A percentile compares a stretch with the other conserved stretches of the same genome.
phyloP scores from a whole-genome alignment of 2,113 vertebrate species.

The Anser cygnoides region DNA sequence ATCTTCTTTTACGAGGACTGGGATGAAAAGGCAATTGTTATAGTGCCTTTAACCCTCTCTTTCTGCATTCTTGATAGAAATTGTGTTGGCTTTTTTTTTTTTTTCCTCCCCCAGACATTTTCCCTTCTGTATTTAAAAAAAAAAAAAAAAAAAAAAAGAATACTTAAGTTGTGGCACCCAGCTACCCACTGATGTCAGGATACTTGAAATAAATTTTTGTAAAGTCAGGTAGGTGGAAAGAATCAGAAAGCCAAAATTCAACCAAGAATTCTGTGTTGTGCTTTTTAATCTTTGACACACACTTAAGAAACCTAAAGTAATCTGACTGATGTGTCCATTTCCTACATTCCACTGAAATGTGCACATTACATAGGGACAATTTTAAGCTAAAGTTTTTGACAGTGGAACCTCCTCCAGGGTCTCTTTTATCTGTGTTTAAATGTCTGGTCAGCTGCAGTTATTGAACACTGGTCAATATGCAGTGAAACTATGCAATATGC shows the following conservation, averaged over 20 bases:
- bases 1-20: neutral
- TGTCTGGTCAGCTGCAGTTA: neutral
- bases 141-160: neutral
- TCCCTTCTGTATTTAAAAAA: neutral
- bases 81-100: neutral
- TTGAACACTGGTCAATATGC: neutral
- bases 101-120: neutral
- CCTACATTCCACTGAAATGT: neutral
- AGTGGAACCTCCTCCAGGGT: neutral
- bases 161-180: neutral
- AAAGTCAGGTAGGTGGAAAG: neutral
- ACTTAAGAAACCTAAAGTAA: neutral
- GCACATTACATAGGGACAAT: neutral
- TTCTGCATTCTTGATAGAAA: neutral
- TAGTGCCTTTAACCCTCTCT: neutral
- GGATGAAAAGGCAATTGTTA: neutral
- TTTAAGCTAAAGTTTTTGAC: neutral
- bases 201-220: neutral
- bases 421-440: neutral
- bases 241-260: neutral
- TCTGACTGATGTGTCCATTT: neutral
- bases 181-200: neutral
- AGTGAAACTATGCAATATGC: neutral
- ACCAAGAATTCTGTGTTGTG: neutral
- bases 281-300: neutral